Base-by-base conservation (phyloP, 2,113 vertebrate genomes). In the Canis aureus region DNA sequence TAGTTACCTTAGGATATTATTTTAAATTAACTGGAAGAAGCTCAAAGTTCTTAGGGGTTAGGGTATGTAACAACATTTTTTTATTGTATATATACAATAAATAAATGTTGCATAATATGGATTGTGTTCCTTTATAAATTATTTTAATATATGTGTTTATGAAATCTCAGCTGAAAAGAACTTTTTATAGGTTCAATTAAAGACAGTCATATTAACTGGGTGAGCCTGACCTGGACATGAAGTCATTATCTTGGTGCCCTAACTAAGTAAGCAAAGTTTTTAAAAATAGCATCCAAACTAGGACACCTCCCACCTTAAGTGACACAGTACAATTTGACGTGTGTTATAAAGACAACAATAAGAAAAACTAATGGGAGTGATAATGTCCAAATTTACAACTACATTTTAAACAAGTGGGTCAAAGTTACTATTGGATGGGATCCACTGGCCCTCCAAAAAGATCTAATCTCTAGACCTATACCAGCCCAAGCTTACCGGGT, bases 231-330 rank as follows among this genome's bases (percentile, higher is more conserved):
- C 35, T 15, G 2, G 43, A 49, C 9, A 51, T 11, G 51, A n/a
- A 87, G 23, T 49, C 35, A 57, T 89, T 80, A 49, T 57, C 64
- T 59, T 81, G 35, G 8, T 84, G 38, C 3, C 43, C 64, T 83
- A 92, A 71, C 55, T 73, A 87, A 29, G 29, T 29, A 94, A 94
- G 16, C 16, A 94, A 95, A 35, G 7, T 19, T 89, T 89, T 95
- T 67, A 23, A 69, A 81, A 85, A 49, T 64, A 55, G 38, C 13
- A 29, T 62, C 25, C 29, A 91, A 95, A 91, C 13, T 35, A 93
- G 27, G 22, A 60, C n/a, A 89, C 8, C 35, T 97, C 8, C 53
- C 19, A 79, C 38, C 51, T 43, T 85, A 84, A 67, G 4, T 32
- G 5, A 59, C 64, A 85, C 81, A 43, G 27, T 38, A 51, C 6